Percentiles rank a stretch among this genome's conserved stretches.
Conservation (phyloP, 1,140 invertebrate species). For the Eueides isabella region DNA sequence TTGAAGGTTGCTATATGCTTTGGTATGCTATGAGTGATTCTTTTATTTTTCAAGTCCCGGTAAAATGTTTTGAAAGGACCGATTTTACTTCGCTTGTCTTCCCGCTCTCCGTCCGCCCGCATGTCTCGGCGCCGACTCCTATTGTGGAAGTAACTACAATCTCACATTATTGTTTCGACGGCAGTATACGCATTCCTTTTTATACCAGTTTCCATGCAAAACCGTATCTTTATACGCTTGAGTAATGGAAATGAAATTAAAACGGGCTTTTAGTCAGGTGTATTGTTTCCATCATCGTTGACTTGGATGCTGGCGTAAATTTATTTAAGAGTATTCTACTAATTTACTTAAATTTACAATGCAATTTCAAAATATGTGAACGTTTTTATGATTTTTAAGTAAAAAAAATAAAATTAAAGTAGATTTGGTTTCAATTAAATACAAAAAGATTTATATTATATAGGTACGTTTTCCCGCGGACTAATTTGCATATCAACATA, state of each 20-base stretch:
- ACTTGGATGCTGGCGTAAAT: conserved; percentile 21
- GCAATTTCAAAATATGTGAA: conserved; percentile 4
- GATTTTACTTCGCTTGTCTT: conserved; percentile 66
- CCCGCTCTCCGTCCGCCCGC: conserved; percentile 51
- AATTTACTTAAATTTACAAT: conserved; percentile 12
- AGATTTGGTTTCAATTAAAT: background rate
- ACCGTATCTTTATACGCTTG: conserved; percentile 67
- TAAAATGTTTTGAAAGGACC: conserved; percentile 80
- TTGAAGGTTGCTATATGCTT: conserved; percentile 1
- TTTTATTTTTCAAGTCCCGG: conserved; percentile 70
- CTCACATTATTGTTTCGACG: conserved; percentile 77
- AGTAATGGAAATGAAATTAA: conserved; percentile 76
- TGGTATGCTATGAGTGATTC: conserved; percentile 37
- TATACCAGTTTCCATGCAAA: conserved; percentile 66
- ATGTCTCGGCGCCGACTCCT: conserved; percentile 54
- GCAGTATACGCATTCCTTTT: conserved; percentile 65
- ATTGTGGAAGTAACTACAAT: conserved; percentile 78
- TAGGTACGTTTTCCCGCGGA: background rate
- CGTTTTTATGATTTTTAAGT: background rate
- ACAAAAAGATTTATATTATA: background rate
- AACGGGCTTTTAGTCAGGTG: conserved; percentile 61
- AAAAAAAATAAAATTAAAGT: background rate
- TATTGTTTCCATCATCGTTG: conserved; percentile 52
- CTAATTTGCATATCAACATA: background rate
- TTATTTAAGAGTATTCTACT: conserved; percentile 18